These are phyloP conservation scores for Coelopa pilipes DNA, from an alignment of 2,888 invertebrate genomes.

Conservation along the genomic window DNA sequence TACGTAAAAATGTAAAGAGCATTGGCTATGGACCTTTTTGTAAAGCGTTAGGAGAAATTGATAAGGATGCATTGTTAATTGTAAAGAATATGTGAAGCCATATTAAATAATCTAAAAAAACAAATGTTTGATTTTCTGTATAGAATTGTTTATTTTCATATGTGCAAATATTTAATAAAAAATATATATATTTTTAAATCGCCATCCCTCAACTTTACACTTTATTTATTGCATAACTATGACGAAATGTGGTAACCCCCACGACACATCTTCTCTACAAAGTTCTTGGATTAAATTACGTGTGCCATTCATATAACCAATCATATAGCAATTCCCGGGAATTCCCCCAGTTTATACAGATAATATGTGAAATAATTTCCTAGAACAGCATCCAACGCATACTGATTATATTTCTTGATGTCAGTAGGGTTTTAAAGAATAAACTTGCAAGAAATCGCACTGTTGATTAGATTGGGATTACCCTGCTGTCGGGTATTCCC, in stretches of 20 bases:
- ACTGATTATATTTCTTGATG: neutral
- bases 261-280: too few species aligned
- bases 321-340: neutral
- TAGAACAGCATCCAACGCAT: constrained; percentile 21
- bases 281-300: neutral
- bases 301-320: neutral
- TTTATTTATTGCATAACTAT: neutral
- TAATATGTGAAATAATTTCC: constrained; percentile 7
- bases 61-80: constrained; percentile 39
- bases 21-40: constrained; percentile 48
- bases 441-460: neutral
- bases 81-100: constrained; percentile 14
- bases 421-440: too few species aligned
- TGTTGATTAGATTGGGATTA: neutral
- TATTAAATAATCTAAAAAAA: neutral
- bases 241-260: neutral
- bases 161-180: neutral
- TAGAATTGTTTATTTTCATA: neutral
- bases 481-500: constrained; percentile 8
- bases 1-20: constrained; percentile 50
- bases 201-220: neutral
- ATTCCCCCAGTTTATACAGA: constrained; percentile 9
- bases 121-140: neutral
- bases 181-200: neutral
- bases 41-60: constrained; percentile 46